phyloP scores from a whole-genome alignment of 2,113 vertebrate species.

The Neodontobutis hainanensis region DNA sequence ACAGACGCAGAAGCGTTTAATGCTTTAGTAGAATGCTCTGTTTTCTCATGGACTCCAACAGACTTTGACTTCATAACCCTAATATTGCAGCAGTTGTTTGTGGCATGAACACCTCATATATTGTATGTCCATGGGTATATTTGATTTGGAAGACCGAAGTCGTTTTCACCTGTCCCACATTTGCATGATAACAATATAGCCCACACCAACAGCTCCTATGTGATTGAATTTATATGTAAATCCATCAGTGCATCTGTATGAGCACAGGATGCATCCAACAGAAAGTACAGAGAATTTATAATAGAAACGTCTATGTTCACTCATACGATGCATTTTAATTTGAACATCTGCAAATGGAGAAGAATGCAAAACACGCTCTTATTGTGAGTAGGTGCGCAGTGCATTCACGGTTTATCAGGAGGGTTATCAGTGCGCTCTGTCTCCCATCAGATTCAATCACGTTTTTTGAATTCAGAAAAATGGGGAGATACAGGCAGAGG shows the following conservation, averaged over 20 bases:
- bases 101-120: neutral
- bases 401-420: neutral
- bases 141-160: neutral
- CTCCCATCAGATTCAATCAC: neutral
- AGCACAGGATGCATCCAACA: neutral
- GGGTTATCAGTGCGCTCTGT: neutral
- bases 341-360: neutral
- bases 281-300: neutral
- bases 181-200: slow-evolving; percentile 4
- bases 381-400: neutral
- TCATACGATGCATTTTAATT: neutral
- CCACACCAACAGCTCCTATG: neutral
- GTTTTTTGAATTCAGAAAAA: neutral
- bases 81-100: neutral
- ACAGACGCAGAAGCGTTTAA: too few relatives aligned
- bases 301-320: neutral
- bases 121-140: neutral
- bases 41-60: too few relatives aligned
- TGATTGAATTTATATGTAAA: slow-evolving; percentile 23
- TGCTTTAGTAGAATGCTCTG: too few relatives aligned
- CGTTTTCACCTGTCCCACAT: neutral
- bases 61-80: too few relatives aligned
- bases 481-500: too few relatives aligned
- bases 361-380: neutral
- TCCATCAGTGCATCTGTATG: neutral